Base-by-base conservation (phyloP, 2,797 vertebrate genomes). In the Mareca strepera region DNA sequence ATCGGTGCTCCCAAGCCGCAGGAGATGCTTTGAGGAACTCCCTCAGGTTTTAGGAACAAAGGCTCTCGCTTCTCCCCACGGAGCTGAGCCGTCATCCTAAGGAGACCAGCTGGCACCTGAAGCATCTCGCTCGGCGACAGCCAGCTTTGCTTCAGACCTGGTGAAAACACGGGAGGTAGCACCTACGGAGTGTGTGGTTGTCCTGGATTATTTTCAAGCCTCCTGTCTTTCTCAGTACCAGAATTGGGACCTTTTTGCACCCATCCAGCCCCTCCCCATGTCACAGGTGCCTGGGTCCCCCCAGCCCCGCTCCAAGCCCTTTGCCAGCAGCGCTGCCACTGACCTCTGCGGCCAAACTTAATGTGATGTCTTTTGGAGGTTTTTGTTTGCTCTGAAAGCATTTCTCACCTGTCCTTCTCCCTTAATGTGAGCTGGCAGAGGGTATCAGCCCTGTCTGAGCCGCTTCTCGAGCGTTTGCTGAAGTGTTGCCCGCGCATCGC, bases 311-410 rank as follows among this genome's bases (percentile, higher is more conserved):
- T 63, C 62, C 6, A 7, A 63, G 39, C 17, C 28, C 17, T 29
- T 55, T 18, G 29, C 53, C 28, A 31, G 53, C 29, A n/a, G 17
- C 11, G 17, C 16, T 20, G 53, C 17, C 17, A 31, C 60, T 5
- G 29, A 3, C 28, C 7, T 5, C 53, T 35, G 25, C 1, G 0
- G 43, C 5, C 1, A 1, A 28, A 69, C 33, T 64, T 48, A 2
- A 2, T 1, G 1, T 22, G 1, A 20, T 4, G 6, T 43, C 56
- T 74, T 25, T 59, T 9, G 2, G 18, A 75, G 48, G 28, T 11
- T 79, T 78, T 53, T 80, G 17, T 68, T 67, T 50, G 29, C 41
- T 22, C 0, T 2, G 14, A 21, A 66, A 79, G 8, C 4, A 1
- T 58, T 82, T 91, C 58, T 82, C 55, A 43, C 39, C 12, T 22